A percentile compares a stretch with the other conserved stretches of the same genome.
Evolutionary conservation across 2,113 vertebrate genomes (phyloP).

Genomic region (Peucedramus taeniatus): DNA sequence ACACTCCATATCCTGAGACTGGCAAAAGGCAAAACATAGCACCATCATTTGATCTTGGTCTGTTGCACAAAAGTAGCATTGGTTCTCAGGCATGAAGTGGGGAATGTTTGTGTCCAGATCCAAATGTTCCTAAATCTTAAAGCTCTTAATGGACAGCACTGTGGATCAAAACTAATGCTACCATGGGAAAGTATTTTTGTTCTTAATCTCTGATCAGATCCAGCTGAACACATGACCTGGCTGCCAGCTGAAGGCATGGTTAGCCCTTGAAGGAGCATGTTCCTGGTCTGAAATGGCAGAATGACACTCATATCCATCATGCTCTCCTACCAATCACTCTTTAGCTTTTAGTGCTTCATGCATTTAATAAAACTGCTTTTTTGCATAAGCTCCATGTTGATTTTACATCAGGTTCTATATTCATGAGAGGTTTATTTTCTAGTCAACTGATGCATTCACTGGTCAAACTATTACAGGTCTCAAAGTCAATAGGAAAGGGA

Average conservation of each 20-base stretch:
- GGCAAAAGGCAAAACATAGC: background rate
- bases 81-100: background rate
- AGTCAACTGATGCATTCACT: background rate
- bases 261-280: background rate
- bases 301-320: background rate
- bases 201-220: background rate
- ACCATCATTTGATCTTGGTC: background rate
- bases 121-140: background rate
- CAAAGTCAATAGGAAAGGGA: background rate
- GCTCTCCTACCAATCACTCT: background rate
- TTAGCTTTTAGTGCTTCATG: background rate
- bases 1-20: background rate
- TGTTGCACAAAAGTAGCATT: background rate
- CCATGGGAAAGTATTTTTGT: background rate
- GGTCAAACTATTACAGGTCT: background rate
- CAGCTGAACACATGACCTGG: accelerated
- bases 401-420: background rate
- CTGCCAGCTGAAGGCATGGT: background rate
- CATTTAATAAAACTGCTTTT: background rate
- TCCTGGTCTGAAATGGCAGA: background rate
- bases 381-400: background rate
- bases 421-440: background rate
- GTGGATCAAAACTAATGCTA: background rate
- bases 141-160: background rate
- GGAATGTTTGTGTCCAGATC: background rate